A percentile compares a stretch with the other conserved stretches of the same genome.
phyloP scores from a whole-genome alignment of 2,113 vertebrate species.

The Corynorhinus townsendii region DNA sequence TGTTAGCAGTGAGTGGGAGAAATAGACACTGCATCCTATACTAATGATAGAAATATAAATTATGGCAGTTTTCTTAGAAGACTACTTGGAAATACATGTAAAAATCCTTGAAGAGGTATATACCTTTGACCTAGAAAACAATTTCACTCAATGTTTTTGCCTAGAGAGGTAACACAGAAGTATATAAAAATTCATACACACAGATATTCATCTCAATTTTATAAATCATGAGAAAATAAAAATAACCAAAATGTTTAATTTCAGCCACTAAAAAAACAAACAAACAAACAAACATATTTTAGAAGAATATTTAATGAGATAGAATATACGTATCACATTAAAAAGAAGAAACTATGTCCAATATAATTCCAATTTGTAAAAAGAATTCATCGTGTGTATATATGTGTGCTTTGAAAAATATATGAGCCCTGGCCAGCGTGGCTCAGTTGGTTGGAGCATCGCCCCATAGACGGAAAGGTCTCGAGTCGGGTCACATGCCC shows the following conservation, averaged over 20 bases:
- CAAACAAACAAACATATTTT: background rate
- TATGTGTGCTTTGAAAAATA: background rate
- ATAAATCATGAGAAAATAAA: background rate
- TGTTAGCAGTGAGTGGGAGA: background rate
- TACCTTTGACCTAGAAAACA: slow-evolving; percentile 1
- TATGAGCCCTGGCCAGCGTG: no score
- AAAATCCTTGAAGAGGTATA: background rate
- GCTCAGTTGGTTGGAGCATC: no score
- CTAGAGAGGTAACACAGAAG: background rate
- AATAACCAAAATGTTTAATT: background rate
- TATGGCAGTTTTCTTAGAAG: background rate
- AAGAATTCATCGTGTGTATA: background rate
- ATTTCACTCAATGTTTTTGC: background rate
- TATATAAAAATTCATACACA: background rate
- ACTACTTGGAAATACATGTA: background rate
- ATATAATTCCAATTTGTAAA: background rate
- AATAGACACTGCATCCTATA: background rate
- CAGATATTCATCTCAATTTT: background rate
- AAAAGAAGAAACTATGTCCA: background rate
- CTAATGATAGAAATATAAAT: background rate
- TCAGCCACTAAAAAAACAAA: background rate
- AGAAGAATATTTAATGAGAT: background rate
- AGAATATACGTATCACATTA: background rate
- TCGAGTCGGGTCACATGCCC: no score
- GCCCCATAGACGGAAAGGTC: no score